A percentile compares a stretch with the other conserved stretches of the same genome.
phyloP scores from a whole-genome alignment of 2,797 vertebrate genomes.

The Paratrypauchen microcephalus region DNA sequence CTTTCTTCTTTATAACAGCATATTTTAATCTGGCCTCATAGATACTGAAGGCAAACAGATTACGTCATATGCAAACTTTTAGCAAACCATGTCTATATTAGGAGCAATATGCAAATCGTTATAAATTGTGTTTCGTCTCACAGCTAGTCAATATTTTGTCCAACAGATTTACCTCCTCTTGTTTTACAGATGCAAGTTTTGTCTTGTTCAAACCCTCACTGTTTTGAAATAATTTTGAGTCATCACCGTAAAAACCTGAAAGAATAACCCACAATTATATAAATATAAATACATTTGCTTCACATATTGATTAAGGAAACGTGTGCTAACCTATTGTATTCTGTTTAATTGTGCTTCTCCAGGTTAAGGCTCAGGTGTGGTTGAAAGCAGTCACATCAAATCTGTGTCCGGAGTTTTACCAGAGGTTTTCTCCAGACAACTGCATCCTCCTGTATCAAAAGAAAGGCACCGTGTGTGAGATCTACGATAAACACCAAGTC shows the following conservation, averaged over 20 bases:
- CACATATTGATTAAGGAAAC: neutral
- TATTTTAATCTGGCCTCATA: neutral
- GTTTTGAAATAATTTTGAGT: neutral
- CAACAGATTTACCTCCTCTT: neutral
- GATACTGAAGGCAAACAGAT: neutral
- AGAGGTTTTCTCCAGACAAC: conserved; percentile 85
- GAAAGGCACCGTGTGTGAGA: conserved; percentile 95
- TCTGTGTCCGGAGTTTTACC: conserved; percentile 88
- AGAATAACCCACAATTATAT: neutral
- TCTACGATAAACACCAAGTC: conserved; percentile 96
- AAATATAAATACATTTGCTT: neutral
- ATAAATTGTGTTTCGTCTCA: neutral
- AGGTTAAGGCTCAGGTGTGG: conserved; percentile 94
- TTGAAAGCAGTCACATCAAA: conserved; percentile 88
- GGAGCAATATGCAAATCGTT: neutral
- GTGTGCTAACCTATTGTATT: neutral
- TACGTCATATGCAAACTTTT: conserved; percentile 6
- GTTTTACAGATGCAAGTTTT: neutral
- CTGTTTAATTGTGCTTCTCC: neutral
- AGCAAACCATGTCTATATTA: neutral
- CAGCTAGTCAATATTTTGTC: neutral
- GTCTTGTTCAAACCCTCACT: neutral
- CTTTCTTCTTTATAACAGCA: neutral
- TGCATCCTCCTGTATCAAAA: conserved; percentile 96
- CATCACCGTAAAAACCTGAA: neutral